phyloP scores from a whole-genome alignment of 2,113 vertebrate genomes.

The Caranx melampygus region DNA sequence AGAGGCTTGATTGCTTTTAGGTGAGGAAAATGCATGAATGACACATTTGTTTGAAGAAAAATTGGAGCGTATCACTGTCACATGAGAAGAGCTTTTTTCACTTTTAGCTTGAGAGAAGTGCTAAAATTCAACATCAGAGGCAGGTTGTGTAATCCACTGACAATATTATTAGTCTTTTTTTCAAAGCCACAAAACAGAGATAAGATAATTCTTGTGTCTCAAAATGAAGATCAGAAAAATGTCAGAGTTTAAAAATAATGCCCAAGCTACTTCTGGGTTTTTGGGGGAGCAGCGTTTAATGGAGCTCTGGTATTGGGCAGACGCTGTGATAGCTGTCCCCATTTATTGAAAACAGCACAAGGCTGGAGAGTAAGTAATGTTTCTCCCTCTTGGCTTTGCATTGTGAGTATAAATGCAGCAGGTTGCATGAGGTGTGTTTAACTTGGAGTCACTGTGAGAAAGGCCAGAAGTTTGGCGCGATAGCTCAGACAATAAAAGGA shows the following conservation, averaged over 20 bases:
- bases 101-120: neutral
- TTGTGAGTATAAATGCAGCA: conserved; percentile 15
- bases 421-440: conserved; percentile 56
- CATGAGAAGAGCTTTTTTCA: conserved; percentile 16
- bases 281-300: neutral
- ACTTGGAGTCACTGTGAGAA: conserved; percentile 33
- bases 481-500: conserved; percentile 34
- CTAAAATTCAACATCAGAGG: conserved; percentile 1
- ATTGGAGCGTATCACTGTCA: neutral
- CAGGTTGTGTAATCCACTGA: conserved; percentile 6
- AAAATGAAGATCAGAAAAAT: conserved; percentile 12
- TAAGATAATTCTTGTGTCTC: neutral
- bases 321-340: neutral
- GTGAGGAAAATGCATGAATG: conserved; percentile 18
- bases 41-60: conserved; percentile 24
- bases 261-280: neutral
- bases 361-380: neutral
- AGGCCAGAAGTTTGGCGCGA: conserved; percentile 31
- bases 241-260: neutral
- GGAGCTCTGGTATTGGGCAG: neutral
- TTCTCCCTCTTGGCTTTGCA: conserved; percentile 1
- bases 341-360: conserved; percentile 12
- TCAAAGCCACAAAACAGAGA: conserved; percentile 31
- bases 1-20: neutral
- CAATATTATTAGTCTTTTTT: conserved; percentile 21